Conservation (phyloP, 2,888 invertebrate species). For the Caenorhabditis becei region DNA sequence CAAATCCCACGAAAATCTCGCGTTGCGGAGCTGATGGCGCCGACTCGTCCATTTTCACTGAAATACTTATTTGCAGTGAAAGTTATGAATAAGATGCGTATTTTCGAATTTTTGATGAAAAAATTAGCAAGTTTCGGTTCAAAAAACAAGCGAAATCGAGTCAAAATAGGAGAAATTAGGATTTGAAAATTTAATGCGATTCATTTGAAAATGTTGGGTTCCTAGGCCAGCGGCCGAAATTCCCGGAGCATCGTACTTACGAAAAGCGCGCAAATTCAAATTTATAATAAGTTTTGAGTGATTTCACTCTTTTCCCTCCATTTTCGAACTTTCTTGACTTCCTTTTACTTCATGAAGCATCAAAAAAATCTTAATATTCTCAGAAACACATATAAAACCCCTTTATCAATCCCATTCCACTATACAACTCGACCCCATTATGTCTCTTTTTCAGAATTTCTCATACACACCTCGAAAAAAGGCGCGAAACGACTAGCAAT, state of each 20-base stretch:
- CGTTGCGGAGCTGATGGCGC: not conserved
- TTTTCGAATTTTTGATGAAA: not conserved
- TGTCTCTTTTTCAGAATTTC: slow-evolving; percentile 3
- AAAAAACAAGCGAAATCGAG: not conserved
- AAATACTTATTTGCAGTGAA: no score
- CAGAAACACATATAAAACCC: slow-evolving; percentile 2
- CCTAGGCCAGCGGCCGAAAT: slow-evolving; percentile 47
- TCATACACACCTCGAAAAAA: slow-evolving; percentile 13
- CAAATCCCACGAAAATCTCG: slow-evolving; percentile 19
- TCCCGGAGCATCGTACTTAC: slow-evolving; percentile 31
- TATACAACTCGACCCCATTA: slow-evolving; percentile 6
- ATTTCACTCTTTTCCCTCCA: not conserved
- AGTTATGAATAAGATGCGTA: no score
- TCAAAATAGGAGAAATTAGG: not conserved
- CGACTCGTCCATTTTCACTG: slow-evolving; percentile 23
- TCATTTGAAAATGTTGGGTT: slow-evolving; percentile 32
- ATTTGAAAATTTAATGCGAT: not conserved
- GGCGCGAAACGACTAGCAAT: slow-evolving; percentile 45
- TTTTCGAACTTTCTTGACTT: not conserved
- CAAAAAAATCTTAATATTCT: not conserved
- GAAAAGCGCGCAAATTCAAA: slow-evolving; percentile 14
- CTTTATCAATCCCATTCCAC: not conserved
- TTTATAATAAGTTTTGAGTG: not conserved
- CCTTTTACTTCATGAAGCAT: not conserved
- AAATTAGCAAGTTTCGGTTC: not conserved